phyloP scores from a whole-genome alignment of 2,797 vertebrate species.

The Gymnoscopelus braueri region DNA sequence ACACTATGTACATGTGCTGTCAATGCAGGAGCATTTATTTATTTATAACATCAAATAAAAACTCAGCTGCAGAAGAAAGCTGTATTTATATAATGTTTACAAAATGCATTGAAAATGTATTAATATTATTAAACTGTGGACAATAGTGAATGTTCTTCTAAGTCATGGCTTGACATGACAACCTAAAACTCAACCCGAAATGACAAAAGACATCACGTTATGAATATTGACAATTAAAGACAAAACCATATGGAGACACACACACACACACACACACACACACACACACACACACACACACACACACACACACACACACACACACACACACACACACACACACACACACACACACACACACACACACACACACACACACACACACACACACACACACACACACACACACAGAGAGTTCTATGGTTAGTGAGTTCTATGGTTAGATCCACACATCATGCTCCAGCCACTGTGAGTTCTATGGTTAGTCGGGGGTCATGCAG shows the following conservation, averaged over 20 bases:
- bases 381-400: conserved; percentile 29
- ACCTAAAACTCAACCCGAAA: conserved; percentile 32
- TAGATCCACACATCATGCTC: conserved; percentile 53
- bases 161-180: conserved; percentile 12
- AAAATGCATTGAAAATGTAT: too few relatives aligned
- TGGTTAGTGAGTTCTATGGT: too few relatives aligned
- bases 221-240: conserved; percentile 17
- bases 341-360: conserved; percentile 35
- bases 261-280: conserved; percentile 36
- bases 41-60: not conserved
- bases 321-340: conserved; percentile 38
- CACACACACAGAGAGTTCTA: conserved; percentile 28
- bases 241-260: conserved; percentile 29
- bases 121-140: not conserved
- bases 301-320: conserved; percentile 42
- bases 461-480: conserved; percentile 51
- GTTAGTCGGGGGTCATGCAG: conserved; percentile 59
- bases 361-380: conserved; percentile 33
- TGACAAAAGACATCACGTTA: conserved; percentile 48
- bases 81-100: too few relatives aligned
- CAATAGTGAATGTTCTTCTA: not conserved
- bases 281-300: conserved; percentile 20
- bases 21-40: not conserved
- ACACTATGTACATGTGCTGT: conserved; percentile 2
- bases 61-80: too few relatives aligned